A percentile compares a stretch with the other conserved stretches of the same genome.
Conservation (phyloP, 2,797 vertebrate genomes). For the Silurus lanzhouensis region DNA sequence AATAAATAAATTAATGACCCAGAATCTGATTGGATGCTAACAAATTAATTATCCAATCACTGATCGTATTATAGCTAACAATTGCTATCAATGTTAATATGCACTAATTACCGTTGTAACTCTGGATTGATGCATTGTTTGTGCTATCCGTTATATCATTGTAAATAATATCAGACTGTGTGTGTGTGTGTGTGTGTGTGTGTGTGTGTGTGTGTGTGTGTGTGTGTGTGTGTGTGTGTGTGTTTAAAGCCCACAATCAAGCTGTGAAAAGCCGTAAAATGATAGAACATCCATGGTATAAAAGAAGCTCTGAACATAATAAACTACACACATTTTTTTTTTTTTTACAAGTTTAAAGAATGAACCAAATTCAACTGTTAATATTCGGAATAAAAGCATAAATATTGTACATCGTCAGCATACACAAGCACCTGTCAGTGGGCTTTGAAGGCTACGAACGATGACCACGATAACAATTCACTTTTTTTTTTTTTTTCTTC, state of each 20-base stretch:
- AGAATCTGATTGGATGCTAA: slow-evolving; percentile 14
- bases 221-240: not conserved
- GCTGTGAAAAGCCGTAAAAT: slow-evolving; percentile 57
- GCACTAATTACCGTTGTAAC: slow-evolving; percentile 16
- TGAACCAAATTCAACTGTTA: slow-evolving; percentile 72
- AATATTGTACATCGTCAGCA: slow-evolving; percentile 79
- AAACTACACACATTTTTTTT: slow-evolving; percentile 67
- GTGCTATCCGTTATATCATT: slow-evolving; percentile 73
- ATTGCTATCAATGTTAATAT: not conserved
- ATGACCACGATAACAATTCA: slow-evolving; percentile 78
- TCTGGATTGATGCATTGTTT: slow-evolving; percentile 62
- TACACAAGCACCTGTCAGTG: slow-evolving; percentile 76
- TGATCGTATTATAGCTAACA: slow-evolving; percentile 1
- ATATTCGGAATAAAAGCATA: slow-evolving; percentile 72
- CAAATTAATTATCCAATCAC: not conserved
- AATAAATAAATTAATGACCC: not conserved
- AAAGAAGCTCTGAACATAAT: slow-evolving; percentile 72
- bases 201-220: slow-evolving; percentile 26
- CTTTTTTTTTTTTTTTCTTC: slow-evolving; percentile 59
- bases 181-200: slow-evolving; percentile 4
- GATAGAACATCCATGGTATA: slow-evolving; percentile 67
- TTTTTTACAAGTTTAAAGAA: slow-evolving; percentile 65
- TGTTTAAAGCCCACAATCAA: slow-evolving; percentile 60
- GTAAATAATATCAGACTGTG: slow-evolving; percentile 49
- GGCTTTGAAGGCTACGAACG: slow-evolving; percentile 76